Percentiles rank a stretch among this genome's conserved stretches.
These are phyloP conservation scores for Diloba caeruleocephala DNA, from an alignment of 2,888 invertebrate species.

Conservation along the genomic window DNA sequence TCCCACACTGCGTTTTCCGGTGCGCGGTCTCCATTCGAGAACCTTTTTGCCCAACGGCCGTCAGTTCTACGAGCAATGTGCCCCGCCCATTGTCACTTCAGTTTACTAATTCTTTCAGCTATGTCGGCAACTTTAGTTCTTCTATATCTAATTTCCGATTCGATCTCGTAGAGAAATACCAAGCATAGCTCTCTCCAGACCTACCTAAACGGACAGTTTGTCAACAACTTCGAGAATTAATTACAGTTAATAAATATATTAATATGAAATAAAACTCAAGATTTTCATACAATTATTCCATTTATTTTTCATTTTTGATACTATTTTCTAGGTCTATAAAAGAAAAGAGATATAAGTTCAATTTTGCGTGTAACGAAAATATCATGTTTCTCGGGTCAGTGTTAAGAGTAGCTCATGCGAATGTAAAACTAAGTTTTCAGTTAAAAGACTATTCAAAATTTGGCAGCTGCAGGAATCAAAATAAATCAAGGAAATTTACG, in stretches of 20 bases:
- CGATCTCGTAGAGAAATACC: too few species aligned
- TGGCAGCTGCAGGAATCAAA: conserved; percentile 60
- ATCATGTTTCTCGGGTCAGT: conserved; percentile 19
- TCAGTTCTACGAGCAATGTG: too few species aligned
- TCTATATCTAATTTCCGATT: too few species aligned
- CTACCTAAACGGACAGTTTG: too few species aligned
- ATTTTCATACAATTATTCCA: conserved; percentile 54
- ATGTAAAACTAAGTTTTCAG: conserved; percentile 12
- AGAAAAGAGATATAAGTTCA: conserved; percentile 45
- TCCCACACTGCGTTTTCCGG: too few species aligned
- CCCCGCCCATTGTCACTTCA: too few species aligned
- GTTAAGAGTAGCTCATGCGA: conserved; percentile 31
- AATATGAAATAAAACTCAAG: conserved; percentile 32
- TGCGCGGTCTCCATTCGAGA: too few species aligned
- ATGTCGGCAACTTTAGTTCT: too few species aligned
- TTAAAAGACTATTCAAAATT: conserved; percentile 45
- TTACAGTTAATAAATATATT: conserved; percentile 40
- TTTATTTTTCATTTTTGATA: conserved; percentile 67
- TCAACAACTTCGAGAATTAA: too few species aligned
- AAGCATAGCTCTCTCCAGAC: too few species aligned
- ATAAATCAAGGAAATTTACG: conserved; percentile 15
- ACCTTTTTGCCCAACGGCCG: too few species aligned
- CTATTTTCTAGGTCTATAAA: conserved; percentile 62
- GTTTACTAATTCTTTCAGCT: too few species aligned
- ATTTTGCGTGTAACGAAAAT: conserved; percentile 45